Conservation (phyloP, 1,140 invertebrate genomes). For the Cephus cinctus region DNA sequence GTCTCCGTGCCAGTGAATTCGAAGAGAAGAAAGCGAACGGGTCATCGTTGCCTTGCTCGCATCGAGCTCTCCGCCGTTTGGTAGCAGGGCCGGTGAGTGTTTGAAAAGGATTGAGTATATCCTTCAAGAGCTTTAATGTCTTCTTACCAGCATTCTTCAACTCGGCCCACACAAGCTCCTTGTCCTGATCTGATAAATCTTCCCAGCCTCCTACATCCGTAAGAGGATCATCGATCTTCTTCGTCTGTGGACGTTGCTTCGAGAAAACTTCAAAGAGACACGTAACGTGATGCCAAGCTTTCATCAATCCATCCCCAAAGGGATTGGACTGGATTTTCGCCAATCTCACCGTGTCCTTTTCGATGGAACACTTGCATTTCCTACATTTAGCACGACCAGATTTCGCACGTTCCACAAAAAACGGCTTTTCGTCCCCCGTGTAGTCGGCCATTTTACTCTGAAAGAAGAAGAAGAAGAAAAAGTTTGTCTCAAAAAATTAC, state of each 20-base stretch:
- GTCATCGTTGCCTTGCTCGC: too few species aligned
- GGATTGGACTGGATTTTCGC: slow-evolving; percentile 76
- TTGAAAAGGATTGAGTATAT: too few species aligned
- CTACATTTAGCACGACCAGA: slow-evolving; percentile 80
- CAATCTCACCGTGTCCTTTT: slow-evolving; percentile 69
- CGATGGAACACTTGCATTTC: slow-evolving; percentile 80
- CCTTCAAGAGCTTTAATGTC: too few species aligned
- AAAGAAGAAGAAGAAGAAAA: too few species aligned
- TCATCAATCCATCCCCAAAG: slow-evolving; percentile 84
- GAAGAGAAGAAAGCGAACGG: too few species aligned
- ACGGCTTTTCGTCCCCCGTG: slow-evolving; percentile 58
- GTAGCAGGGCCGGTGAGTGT: too few species aligned
- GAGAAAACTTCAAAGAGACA: slow-evolving; percentile 81
- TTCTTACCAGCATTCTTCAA: slow-evolving; percentile 54
- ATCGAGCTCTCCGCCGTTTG: too few species aligned
- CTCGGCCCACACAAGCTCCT: slow-evolving; percentile 62
- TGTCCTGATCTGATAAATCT: slow-evolving; percentile 66
- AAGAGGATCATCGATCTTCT: slow-evolving; percentile 75
- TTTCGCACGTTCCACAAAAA: slow-evolving; percentile 76
- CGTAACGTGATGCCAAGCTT: slow-evolving; percentile 77
- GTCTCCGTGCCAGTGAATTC: too few species aligned
- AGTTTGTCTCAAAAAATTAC: too few species aligned
- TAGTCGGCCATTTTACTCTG: too few species aligned
- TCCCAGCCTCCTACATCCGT: slow-evolving; percentile 77
- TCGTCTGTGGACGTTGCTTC: slow-evolving; percentile 77